Evolutionary conservation across 2,113 vertebrate genomes (phyloP), one percentile per base, ranked within the genome.

Genomic region (Sapajus apella): DNA sequence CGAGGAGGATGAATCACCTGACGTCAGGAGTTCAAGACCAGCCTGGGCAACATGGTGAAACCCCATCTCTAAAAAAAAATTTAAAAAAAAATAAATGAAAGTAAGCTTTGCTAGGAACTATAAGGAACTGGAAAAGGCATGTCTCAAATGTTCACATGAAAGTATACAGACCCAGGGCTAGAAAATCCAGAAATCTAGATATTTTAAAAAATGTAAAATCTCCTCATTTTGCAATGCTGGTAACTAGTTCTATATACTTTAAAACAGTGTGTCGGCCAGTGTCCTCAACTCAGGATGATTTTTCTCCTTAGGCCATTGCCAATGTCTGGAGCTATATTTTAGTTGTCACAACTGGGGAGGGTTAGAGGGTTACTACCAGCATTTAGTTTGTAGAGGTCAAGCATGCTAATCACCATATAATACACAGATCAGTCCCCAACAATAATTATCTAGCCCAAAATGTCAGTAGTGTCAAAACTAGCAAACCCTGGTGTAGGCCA

Each of bases 381-480:
- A 90, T 27, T 43, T 25, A 47, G 52, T 64, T 55, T 73, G 17
- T 2, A 52, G 37, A 81, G 18, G 50, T 80, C 75, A 83, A 86
- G 50, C n/a, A 75, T 21, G 18, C 52, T 77, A 35, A 88, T 45
- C 50, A 83, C 37, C 23, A 76, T 40, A 68, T 1, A 79, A 70
- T 25, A 8, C 32, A 75, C 10, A 18, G 14, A 13, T 40, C 6
- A 72, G 37, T 18, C 14, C 64, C 30, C 45, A 23, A 40, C 14
- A 52, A 93, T 56, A 93, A 92, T 52, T 40, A 73, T 30, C 61
- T 87, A 80, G 43, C 50, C 20, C 43, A 32, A 94, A 95, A 88
- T 37, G 50, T 86, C 79, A 82, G 20, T 1, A 50, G 8, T 6
- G 40, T 27, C 43, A 64, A 91, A 87, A 35, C 0, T 55, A 52